These are phyloP conservation scores for Ornithoptera alexandrae DNA, from an alignment of 2,888 invertebrate species.

Conservation along the genomic window DNA sequence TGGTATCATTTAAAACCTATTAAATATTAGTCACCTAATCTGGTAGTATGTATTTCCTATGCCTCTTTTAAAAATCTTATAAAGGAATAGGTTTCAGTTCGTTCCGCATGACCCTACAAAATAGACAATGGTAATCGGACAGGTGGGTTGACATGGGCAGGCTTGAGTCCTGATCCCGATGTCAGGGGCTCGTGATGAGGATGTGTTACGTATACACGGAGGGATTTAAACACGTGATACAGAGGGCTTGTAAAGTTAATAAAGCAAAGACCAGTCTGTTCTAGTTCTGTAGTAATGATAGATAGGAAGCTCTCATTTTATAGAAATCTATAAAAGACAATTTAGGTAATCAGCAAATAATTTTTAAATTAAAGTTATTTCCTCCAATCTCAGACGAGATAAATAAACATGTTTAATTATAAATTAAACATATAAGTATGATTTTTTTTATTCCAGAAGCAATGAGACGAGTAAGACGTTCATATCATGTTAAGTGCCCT, in stretches of 20 bases:
- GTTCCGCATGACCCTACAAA: conserved; percentile 62
- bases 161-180: conserved; percentile 37
- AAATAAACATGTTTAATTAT: too few relatives aligned
- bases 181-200: conserved; percentile 25
- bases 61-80: conserved; percentile 66
- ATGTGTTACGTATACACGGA: conserved; percentile 19
- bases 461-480: too few relatives aligned
- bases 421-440: too few relatives aligned
- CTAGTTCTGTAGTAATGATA: neutral
- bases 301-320: neutral
- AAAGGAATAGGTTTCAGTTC: conserved; percentile 77
- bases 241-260: conserved; percentile 34
- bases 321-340: too few relatives aligned
- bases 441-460: too few relatives aligned
- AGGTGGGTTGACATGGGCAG: conserved; percentile 67
- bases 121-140: conserved; percentile 77
- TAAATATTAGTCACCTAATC: conserved; percentile 67
- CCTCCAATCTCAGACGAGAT: too few relatives aligned
- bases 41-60: conserved; percentile 62
- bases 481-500: too few relatives aligned
- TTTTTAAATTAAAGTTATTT: too few relatives aligned
- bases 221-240: conserved; percentile 22
- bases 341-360: too few relatives aligned
- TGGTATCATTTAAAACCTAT: neutral
- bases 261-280: conserved; percentile 29